Conservation (phyloP, 1,140 invertebrate species). For the Papilio glaucus region DNA sequence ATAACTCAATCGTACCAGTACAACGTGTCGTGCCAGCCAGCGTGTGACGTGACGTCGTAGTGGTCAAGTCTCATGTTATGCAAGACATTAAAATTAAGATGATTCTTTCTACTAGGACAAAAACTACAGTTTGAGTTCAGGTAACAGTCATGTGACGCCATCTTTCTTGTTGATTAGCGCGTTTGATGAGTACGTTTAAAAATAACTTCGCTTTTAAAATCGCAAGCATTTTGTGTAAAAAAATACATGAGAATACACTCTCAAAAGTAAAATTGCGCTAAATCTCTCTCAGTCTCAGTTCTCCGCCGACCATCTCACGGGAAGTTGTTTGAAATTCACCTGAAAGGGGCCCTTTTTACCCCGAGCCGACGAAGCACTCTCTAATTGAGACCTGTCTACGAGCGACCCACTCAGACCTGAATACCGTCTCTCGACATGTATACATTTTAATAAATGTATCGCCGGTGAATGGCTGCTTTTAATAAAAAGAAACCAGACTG, state of each 20-base stretch:
- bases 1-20: too few relatives aligned
- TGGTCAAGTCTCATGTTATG: too few relatives aligned
- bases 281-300: conserved; percentile 58
- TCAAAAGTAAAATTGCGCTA: conserved; percentile 36
- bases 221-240: background rate
- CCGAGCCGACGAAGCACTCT: conserved; percentile 56
- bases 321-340: conserved; percentile 55
- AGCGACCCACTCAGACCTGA: conserved; percentile 73
- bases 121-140: too few relatives aligned
- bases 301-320: conserved; percentile 51
- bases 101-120: too few relatives aligned
- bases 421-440: conserved; percentile 62
- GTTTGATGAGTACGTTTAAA: too few relatives aligned
- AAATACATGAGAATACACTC: background rate
- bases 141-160: too few relatives aligned
- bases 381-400: conserved; percentile 75
- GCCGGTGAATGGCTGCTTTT: conserved; percentile 75
- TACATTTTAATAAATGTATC: conserved; percentile 81
- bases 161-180: too few relatives aligned
- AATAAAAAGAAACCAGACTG: conserved; percentile 65
- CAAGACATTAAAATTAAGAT: too few relatives aligned
- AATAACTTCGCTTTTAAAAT: background rate
- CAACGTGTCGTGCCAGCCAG: too few relatives aligned
- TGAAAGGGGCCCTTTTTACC: conserved; percentile 63
- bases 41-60: too few relatives aligned